Evolutionary conservation across 2,113 vertebrate genomes (phyloP), one percentile per base, ranked within the genome.

Genomic region (Muscicapa adusta): DNA sequence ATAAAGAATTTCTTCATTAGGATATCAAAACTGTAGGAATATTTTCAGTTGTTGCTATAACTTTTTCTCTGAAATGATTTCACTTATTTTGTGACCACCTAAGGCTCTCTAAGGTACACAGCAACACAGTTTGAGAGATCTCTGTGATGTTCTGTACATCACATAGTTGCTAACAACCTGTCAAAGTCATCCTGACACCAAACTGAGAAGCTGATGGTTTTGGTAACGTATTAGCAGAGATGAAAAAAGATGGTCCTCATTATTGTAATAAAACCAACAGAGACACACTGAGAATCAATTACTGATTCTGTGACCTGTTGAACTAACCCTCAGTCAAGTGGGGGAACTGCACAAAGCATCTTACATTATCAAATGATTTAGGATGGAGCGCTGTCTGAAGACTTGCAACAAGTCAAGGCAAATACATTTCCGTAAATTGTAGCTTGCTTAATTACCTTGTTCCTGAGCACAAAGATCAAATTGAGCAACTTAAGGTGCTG

Each of bases 221-320:
- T 94, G 96, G 96, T 97, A 97, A 97, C 57, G 1, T 97, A 97
- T 97, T 97, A 97, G 96, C 94, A 92, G 93, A 97, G 96, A 98
- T 97, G 96, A 97, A 97, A 97, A 96, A 96, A 92, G 78, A 94
- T 91, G 80, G 97, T 97, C 97, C 98, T 98, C 98, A 97, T 98
- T 98, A 98, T 96, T 97, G 97, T 97, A 98, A 98, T 98, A 97
- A 98, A 97, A 96, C 91, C 97, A 97, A 97, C 97, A 96, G 97
- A 97, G 96, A 95, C 96, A 95, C 94, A 66, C 96, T 78, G 97
- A 96, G 97, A 98, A 98, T 98, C 98, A 98, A 98, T 98, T 98
- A 98, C 98, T 89, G 96, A 97, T 98, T 94, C 91, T 92, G 96
- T 97, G 97, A 98, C 98, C 98, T 97, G 94, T 96, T 97, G 98